phyloP scores from a whole-genome alignment of 2,113 vertebrate species.

The Ceyx melanurus region DNA sequence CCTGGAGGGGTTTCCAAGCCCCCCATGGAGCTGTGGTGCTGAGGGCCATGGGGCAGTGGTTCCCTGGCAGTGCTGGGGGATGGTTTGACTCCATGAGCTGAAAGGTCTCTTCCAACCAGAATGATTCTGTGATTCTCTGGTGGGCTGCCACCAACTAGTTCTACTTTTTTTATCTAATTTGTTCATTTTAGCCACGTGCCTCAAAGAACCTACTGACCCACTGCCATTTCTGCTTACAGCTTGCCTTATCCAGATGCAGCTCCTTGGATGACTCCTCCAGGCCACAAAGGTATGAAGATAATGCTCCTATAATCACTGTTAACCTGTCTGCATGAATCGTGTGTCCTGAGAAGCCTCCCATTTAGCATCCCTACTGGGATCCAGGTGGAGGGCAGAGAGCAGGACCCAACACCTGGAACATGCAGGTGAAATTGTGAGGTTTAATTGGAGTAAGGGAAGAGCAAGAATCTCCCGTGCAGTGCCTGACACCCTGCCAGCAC shows the following conservation, averaged over 20 bases:
- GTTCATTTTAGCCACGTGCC: not conserved
- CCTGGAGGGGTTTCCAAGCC: not conserved
- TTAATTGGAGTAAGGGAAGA: not conserved
- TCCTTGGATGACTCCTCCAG: slow-evolving; percentile 65
- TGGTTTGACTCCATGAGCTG: not conserved
- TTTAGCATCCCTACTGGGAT: rapidly evolving
- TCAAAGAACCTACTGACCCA: not conserved
- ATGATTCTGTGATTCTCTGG: not conserved
- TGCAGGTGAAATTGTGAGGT: not conserved
- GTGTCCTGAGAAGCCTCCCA: not conserved
- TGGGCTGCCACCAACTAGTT: not conserved
- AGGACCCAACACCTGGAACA: rapidly evolving
- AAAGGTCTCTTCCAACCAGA: not conserved
- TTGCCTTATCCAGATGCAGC: slow-evolving; percentile 72
- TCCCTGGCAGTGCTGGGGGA: not conserved
- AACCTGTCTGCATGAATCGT: rapidly evolving
- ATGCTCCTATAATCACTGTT: not conserved
- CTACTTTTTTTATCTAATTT: not conserved
- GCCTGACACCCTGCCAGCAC: rapidly evolving
- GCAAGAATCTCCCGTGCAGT: rapidly evolving
- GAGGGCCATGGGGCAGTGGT: not conserved
- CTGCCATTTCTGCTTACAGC: slow-evolving; percentile 59
- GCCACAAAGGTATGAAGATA: slow-evolving; percentile 73
- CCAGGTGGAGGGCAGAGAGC: rapidly evolving
- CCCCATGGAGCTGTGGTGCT: not conserved